Base-by-base conservation (phyloP, 2,888 invertebrate species). In the Dyspetes luteomarginatus region DNA sequence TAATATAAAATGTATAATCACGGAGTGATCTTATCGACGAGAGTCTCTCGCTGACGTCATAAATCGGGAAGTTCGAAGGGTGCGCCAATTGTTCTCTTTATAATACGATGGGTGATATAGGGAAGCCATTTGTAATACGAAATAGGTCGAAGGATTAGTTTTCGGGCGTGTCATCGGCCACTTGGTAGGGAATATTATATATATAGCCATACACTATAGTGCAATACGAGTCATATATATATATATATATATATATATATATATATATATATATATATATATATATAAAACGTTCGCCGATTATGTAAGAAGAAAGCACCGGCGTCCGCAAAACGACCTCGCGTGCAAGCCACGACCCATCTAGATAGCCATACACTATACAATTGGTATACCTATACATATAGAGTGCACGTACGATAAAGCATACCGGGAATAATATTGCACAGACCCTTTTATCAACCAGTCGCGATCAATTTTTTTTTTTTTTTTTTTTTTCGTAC, bases 101-200 rank as follows among this genome's bases (percentile, higher is more conserved):
- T 72, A 62, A 52, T 28, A 26, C 67, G 30, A 60, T 48, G 67
- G 24, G 48, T 41, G 55, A 19, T 36, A 62, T 15, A 48, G 76
- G 62, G 76, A 65, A 30, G 56, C 77, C 72, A 81, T 81, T 81
- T 77, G 77, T 81, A 76, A 73, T 64, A 64, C 68, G 77, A 81
- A 81, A 81, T 81, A 81, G 81, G 77, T 77, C 77, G 81, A 60
- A 67, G 64, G 56, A 81, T 81, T 77, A 73, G 72, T 67, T 81
- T 77, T 81, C 81, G 81, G 77, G 77, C 48, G 81, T 73, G 77
- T 68, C 81, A 58, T 73, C 64, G 68, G 71, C 45, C 58, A 72
- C 12, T 41, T 48, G 68, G 48, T 56, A 52, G 56, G 28, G 30
- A 68, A 62, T 45, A 26, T 75, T 76, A 43, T 36, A 68, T 41